Evolutionary conservation across 2,888 invertebrate species (phyloP), one percentile per base, ranked within the genome.

Genomic region (Dolomedes plantarius): DNA sequence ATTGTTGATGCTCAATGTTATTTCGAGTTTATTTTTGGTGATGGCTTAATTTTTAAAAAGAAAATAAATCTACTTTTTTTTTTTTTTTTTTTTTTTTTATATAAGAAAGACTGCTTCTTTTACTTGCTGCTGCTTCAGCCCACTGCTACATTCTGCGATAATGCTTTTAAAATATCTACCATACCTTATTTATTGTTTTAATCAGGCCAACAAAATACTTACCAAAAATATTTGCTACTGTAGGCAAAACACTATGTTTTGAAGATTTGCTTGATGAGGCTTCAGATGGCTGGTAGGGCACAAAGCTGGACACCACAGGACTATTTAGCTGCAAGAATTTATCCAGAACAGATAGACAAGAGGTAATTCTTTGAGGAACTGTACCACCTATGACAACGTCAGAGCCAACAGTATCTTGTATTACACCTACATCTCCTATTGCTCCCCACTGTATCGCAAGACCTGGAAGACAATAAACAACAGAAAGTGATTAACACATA

Each of bases 381-480:
- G 99, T 99, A 88, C 99, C 99, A 87, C 98, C 97, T 89, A 99
- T 95, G 89, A 96, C 96, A 0, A 95, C 95, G 73, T 97, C 96
- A 77, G 90, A 96, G 68, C 97, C 93, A 94, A 98, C 95, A 68
- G 95, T 95, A 90, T 98, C 97, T 90, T 96, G 92, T 87, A 99
- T 94, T 80, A 99, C 93, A 75, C 99, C 99, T 62, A 98, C 98
- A 91, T 99, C 99, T 82, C 98, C 99, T 90, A 99, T 96, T 87
- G 98, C 99, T 89, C 99, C 99, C 99, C 99, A 99, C 92, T 99
- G 99, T 90, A 99, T 96, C 62, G 98, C 97, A 72, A 95, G 91
- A 0, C 91, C 92, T 92, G 41, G 6, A 56, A 31, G 23, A 36
- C 5, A 36, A 11, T 9, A 9, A 16, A n/a, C 16, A 56, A 16